These are phyloP conservation scores for Drosophila triauraria DNA, from an alignment of 1,140 invertebrate genomes.

Conservation along the genomic window DNA sequence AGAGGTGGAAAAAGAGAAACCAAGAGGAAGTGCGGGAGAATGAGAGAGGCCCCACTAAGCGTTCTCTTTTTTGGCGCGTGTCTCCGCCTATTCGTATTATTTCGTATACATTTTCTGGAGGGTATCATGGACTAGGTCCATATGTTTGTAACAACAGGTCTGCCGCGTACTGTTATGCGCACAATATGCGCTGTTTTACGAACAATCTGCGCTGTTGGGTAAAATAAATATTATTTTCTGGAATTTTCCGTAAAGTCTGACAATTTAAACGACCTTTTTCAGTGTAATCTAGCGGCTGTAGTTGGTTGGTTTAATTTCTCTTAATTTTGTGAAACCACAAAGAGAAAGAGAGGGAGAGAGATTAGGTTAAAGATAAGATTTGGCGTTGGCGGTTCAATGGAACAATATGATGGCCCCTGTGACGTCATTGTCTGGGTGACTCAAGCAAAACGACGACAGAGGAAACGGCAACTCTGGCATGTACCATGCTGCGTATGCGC, in stretches of 20 bases:
- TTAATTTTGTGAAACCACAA: background rate
- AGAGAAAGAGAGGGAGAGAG: background rate
- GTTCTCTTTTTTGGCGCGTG: constrained; percentile 43
- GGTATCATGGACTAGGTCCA: background rate
- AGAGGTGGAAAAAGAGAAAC: constrained; percentile 1
- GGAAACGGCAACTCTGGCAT: constrained; percentile 3
- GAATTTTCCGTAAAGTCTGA: too few species aligned
- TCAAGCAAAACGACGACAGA: background rate
- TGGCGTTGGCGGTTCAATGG: constrained; percentile 4
- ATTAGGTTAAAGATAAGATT: background rate
- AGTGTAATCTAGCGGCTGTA: too few species aligned
- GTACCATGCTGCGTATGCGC: constrained; percentile 37
- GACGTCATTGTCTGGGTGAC: constrained; percentile 3
- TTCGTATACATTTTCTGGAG: background rate
- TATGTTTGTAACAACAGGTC: background rate
- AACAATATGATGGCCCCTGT: background rate
- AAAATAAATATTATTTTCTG: background rate
- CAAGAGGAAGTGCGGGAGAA: constrained; percentile 30
- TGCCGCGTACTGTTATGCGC: too few species aligned
- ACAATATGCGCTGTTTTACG: background rate
- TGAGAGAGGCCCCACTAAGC: constrained; percentile 15
- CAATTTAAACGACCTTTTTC: too few species aligned
- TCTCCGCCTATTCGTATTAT: constrained; percentile 15
- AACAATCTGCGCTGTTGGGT: background rate
- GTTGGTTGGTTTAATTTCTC: background rate